phyloP scores from a whole-genome alignment of 1,140 invertebrate species.

The Nilaparvata lugens region DNA sequence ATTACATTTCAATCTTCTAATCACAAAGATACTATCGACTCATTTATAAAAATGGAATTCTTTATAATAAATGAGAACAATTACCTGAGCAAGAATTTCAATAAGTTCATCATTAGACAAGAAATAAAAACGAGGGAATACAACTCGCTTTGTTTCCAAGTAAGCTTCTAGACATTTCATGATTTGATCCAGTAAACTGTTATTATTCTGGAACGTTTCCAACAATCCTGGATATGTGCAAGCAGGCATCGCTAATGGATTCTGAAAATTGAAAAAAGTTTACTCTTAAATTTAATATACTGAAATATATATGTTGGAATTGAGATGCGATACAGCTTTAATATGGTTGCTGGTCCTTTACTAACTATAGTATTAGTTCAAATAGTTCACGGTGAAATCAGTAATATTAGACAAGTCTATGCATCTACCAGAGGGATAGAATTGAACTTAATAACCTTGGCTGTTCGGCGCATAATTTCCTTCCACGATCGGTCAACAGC shows the following conservation, averaged over 20 bases:
- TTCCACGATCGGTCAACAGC: slow-evolving; percentile 81
- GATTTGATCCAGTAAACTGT: slow-evolving; percentile 66
- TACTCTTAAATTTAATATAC: too few species aligned
- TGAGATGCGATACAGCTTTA: too few species aligned
- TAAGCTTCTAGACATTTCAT: slow-evolving; percentile 74
- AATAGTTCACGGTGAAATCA: too few species aligned
- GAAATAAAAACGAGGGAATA: slow-evolving; percentile 90
- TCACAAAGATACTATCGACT: too few species aligned
- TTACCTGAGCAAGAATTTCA: slow-evolving; percentile 79
- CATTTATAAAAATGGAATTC: too few species aligned
- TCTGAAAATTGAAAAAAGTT: slow-evolving; percentile 33
- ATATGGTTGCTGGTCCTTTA: too few species aligned
- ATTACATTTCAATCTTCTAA: too few species aligned
- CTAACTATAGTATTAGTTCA: too few species aligned
- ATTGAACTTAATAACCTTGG: slow-evolving; percentile 45
- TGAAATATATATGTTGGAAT: too few species aligned
- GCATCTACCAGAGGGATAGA: not conserved
- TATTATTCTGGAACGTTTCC: slow-evolving; percentile 62
- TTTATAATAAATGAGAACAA: too few species aligned
- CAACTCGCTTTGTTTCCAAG: slow-evolving; percentile 78
- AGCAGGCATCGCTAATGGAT: slow-evolving; percentile 58
- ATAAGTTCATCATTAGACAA: slow-evolving; percentile 88
- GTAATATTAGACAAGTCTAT: not conserved
- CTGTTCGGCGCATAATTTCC: slow-evolving; percentile 64
- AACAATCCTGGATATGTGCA: slow-evolving; percentile 54